A percentile compares a stretch with the other conserved stretches of the same genome.
Evolutionary conservation across 2,888 invertebrate genomes (phyloP).

Genomic region (Branchellion lobata): DNA sequence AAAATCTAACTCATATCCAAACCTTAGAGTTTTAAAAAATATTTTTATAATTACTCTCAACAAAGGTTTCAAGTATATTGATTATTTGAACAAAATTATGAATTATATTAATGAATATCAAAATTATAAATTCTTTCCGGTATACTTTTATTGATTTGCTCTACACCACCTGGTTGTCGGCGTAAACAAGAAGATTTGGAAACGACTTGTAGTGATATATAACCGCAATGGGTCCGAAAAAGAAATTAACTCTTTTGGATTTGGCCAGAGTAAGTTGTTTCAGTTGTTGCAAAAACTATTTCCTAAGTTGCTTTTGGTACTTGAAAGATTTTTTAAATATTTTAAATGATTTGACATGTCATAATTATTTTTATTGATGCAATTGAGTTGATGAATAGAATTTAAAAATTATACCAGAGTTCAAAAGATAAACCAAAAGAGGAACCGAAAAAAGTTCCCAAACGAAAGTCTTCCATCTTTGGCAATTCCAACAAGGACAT

Average conservation of each 20-base stretch:
- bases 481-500: not conserved
- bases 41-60: no score
- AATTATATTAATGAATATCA: no score
- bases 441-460: not conserved
- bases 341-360: no score
- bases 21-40: no score
- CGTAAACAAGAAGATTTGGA: not conserved
- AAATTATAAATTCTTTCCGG: no score
- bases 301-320: no score
- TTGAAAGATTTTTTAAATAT: no score
- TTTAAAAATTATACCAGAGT: not conserved
- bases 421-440: slow-evolving; percentile 4
- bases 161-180: slow-evolving; percentile 2
- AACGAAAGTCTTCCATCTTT: not conserved
- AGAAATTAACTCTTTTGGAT: not conserved
- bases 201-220: not conserved
- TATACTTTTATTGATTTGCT: not conserved
- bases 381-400: not conserved
- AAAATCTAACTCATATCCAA: no score
- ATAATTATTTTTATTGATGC: no score
- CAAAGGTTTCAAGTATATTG: no score
- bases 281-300: no score
- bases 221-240: not conserved
- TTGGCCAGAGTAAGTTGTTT: not conserved
- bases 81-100: no score